These are phyloP conservation scores for Drosophila tsacasi DNA, from an alignment of 1,140 invertebrate genomes.

Conservation along the genomic window DNA sequence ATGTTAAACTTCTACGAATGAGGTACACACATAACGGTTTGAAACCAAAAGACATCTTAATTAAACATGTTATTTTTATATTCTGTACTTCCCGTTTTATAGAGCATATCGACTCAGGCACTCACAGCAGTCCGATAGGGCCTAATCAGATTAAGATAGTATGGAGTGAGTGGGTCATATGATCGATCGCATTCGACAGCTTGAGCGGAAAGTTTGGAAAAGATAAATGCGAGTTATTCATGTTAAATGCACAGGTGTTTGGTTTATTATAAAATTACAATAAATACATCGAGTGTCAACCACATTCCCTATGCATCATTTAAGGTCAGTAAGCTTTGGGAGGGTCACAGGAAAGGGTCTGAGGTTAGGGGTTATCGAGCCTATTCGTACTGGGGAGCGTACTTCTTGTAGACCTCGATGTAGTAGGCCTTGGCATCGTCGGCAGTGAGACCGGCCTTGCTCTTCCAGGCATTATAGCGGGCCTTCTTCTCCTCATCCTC, in stretches of 20 bases:
- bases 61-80: slow-evolving; percentile 3
- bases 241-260: slow-evolving; percentile 47
- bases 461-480: slow-evolving; percentile 97
- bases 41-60: neutral
- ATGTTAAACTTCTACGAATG: neutral
- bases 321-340: neutral
- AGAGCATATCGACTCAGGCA: neutral
- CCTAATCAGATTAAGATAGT: slow-evolving; percentile 25
- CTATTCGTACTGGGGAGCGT: slow-evolving; percentile 86
- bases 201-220: slow-evolving; percentile 20
- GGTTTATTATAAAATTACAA: slow-evolving; percentile 56
- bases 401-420: slow-evolving; percentile 90
- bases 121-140: neutral
- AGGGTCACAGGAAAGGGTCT: slow-evolving; percentile 2
- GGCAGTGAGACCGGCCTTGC: slow-evolving; percentile 91
- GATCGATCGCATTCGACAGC: slow-evolving; percentile 13
- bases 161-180: slow-evolving; percentile 19
- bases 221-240: neutral
- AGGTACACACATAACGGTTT: too few relatives aligned
- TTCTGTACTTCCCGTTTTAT: neutral
- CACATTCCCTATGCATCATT: slow-evolving; percentile 20
- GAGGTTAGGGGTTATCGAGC: slow-evolving; percentile 14
- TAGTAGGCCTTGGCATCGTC: slow-evolving; percentile 95
- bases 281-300: slow-evolving; percentile 43
- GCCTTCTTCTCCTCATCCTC: slow-evolving; percentile 97